Evolutionary conservation across 2,888 invertebrate genomes (phyloP).

Genomic region (Ligdia adustata): DNA sequence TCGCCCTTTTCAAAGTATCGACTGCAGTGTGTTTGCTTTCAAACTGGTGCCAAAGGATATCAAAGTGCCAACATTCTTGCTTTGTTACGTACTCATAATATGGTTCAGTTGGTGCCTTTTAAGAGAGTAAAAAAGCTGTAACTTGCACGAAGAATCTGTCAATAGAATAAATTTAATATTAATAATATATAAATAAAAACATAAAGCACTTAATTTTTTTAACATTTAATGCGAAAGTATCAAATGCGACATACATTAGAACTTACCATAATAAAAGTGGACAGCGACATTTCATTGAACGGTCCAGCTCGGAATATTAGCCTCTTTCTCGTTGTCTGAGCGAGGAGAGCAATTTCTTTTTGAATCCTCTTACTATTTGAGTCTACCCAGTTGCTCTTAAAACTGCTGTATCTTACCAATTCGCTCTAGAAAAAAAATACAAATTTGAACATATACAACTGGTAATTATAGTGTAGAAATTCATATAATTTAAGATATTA

Average conservation of each 20-base stretch:
- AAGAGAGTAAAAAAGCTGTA: conserved; percentile 68
- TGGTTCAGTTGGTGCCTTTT: conserved; percentile 50
- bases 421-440: conserved; percentile 46
- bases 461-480: neutral
- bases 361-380: conserved; percentile 39
- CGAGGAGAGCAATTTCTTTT: conserved; percentile 52
- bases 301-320: conserved; percentile 62
- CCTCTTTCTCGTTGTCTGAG: conserved; percentile 46
- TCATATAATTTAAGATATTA: neutral
- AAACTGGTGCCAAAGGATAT: too few relatives aligned
- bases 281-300: conserved; percentile 61
- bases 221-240: too few relatives aligned
- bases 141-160: conserved; percentile 63
- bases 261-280: conserved; percentile 60
- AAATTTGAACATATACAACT: neutral
- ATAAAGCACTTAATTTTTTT: too few relatives aligned
- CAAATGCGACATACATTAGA: too few relatives aligned
- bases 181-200: too few relatives aligned
- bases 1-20: too few relatives aligned
- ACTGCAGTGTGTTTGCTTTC: too few relatives aligned
- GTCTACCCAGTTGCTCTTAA: conserved; percentile 57
- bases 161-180: conserved; percentile 8
- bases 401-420: conserved; percentile 55
- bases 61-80: too few relatives aligned
- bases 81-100: too few relatives aligned